Percentiles rank a stretch among this genome's conserved stretches.
Conservation (phyloP, 2,797 vertebrate genomes). For the Parotocinclus haroldoi region DNA sequence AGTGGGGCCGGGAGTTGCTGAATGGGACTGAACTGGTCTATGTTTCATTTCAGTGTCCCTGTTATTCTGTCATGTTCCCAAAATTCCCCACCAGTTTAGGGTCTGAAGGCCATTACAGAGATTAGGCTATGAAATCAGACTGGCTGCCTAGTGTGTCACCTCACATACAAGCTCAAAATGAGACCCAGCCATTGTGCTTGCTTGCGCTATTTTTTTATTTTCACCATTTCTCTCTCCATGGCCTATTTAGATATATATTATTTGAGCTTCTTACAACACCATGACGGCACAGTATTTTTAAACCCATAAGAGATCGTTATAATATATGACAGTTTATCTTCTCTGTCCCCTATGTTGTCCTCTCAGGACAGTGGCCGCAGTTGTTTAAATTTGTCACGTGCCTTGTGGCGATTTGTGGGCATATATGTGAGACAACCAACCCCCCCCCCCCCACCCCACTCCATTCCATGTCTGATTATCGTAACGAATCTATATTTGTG, state of each 20-base stretch:
- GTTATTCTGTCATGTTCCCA: constrained; percentile 35
- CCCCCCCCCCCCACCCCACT: constrained; percentile 46
- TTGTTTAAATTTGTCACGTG: constrained; percentile 73
- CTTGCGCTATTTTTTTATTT: constrained; percentile 55
- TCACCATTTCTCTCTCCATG: constrained; percentile 18
- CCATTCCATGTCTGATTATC: constrained; percentile 69
- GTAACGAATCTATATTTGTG: constrained; percentile 64
- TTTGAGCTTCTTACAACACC: too few species aligned
- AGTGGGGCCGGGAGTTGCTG: constrained; percentile 4
- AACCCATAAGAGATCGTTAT: too few species aligned
- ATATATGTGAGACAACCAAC: constrained; percentile 46
- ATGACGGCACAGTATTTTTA: too few species aligned
- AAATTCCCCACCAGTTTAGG: constrained; percentile 71
- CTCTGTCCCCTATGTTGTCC: background rate
- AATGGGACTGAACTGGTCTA: constrained; percentile 26
- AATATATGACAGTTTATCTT: too few species aligned
- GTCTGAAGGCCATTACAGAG: constrained; percentile 82
- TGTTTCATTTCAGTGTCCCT: constrained; percentile 25
- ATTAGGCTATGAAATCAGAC: constrained; percentile 78
- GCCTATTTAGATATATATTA: background rate
- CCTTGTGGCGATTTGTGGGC: constrained; percentile 76
- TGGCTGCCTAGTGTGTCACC: constrained; percentile 77
- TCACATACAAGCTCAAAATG: constrained; percentile 74
- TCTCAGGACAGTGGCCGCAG: constrained; percentile 45
- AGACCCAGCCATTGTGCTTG: constrained; percentile 56